phyloP scores from a whole-genome alignment of 2,113 vertebrate species.

The Hiodon alosoides region DNA sequence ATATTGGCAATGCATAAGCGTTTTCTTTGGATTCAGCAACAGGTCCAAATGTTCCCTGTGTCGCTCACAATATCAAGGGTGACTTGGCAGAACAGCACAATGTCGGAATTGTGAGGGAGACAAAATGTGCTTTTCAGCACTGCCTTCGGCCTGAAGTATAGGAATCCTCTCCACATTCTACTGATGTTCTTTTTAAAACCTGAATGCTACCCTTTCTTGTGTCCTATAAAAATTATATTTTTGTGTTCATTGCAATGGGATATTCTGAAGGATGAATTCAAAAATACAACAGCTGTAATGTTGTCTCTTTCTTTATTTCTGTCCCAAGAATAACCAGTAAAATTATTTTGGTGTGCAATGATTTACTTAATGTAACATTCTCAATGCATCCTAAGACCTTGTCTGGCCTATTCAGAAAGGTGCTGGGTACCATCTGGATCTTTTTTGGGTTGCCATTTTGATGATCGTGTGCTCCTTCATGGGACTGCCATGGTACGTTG shows the following conservation, averaged over 20 bases:
- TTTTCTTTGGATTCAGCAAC: conserved; percentile 1
- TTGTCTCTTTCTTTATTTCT: neutral
- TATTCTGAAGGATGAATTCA: no score
- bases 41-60: conserved; percentile 4
- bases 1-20: neutral
- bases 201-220: conserved; percentile 11
- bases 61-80: conserved; percentile 8
- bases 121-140: neutral
- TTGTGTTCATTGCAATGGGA: neutral
- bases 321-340: neutral
- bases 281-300: neutral
- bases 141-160: neutral
- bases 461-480: conserved; percentile 91
- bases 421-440: conserved; percentile 92
- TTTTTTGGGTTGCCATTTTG: conserved; percentile 90
- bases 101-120: conserved; percentile 11
- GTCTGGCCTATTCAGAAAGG: conserved; percentile 75
- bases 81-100: conserved; percentile 12
- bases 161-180: conserved; percentile 1
- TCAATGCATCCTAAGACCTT: neutral
- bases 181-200: conserved; percentile 4
- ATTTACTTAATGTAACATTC: no score
- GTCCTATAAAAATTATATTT: neutral
- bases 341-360: neutral
- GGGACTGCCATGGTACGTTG: conserved; percentile 96